Percentiles rank a stretch among this genome's conserved stretches.
phyloP scores from a whole-genome alignment of 2,888 invertebrate genomes.

The Scotopteryx bipunctaria region DNA sequence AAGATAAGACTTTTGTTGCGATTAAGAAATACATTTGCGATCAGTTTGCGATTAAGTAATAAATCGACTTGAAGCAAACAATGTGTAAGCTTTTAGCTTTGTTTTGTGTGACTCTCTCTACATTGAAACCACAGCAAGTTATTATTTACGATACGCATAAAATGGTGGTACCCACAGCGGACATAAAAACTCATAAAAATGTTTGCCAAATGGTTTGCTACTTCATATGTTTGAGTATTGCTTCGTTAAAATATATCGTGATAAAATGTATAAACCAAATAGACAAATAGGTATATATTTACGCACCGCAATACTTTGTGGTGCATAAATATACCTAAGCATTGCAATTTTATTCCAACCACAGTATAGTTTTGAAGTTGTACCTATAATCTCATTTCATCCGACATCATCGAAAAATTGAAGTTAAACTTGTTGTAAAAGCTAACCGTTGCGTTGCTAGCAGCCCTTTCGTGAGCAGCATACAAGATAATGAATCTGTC shows the following conservation, averaged over 20 bases:
- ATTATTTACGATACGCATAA: background rate
- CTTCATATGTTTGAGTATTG: conserved; percentile 3
- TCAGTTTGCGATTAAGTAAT: too few relatives aligned
- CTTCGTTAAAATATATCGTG: conserved; percentile 4
- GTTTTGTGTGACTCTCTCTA: too few relatives aligned
- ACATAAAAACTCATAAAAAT: conserved; percentile 12
- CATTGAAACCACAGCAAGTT: background rate
- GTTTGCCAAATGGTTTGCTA: conserved; percentile 15
- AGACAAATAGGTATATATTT: background rate
- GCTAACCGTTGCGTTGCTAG: too few relatives aligned
- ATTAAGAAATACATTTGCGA: too few relatives aligned
- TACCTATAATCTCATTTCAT: too few relatives aligned
- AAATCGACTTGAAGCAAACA: too few relatives aligned
- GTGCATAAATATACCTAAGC: background rate
- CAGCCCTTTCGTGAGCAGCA: conserved; percentile 31
- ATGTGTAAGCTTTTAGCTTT: too few relatives aligned
- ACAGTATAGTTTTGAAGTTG: too few relatives aligned
- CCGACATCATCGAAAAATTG: too few relatives aligned
- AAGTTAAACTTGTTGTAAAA: too few relatives aligned
- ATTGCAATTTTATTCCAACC: background rate
- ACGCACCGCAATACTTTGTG: background rate
- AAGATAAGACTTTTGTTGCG: too few relatives aligned
- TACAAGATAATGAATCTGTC: conserved; percentile 49
- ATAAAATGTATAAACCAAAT: conserved; percentile 12
- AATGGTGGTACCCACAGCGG: background rate